A percentile compares a stretch with the other conserved stretches of the same genome.
Evolutionary conservation across 2,888 invertebrate species (phyloP).

Genomic region (Epinotia nisella): DNA sequence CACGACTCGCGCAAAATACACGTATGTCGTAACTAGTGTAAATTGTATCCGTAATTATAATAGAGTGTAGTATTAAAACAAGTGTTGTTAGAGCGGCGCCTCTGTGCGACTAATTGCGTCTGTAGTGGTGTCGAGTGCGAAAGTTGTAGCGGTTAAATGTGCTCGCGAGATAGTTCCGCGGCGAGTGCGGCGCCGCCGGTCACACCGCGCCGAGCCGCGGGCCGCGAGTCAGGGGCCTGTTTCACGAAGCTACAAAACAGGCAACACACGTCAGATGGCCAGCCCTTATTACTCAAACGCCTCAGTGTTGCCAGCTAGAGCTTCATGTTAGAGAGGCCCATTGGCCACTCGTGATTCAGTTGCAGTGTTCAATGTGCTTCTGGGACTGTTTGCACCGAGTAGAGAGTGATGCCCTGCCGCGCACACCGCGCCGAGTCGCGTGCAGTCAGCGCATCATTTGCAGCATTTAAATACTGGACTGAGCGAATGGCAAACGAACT

Average conservation of each 20-base stretch:
- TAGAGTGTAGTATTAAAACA: neutral
- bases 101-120: conserved; percentile 4
- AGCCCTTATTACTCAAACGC: too few relatives aligned
- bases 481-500: too few relatives aligned
- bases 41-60: neutral
- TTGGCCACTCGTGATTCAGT: too few relatives aligned
- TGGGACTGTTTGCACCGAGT: too few relatives aligned
- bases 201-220: neutral
- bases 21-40: neutral
- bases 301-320: too few relatives aligned
- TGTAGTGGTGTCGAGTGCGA: conserved; percentile 16
- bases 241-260: too few relatives aligned
- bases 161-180: conserved; percentile 1
- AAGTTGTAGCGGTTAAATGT: conserved; percentile 11
- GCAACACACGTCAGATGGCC: too few relatives aligned
- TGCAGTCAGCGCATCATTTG: neutral
- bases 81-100: conserved; percentile 1
- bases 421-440: conserved; percentile 7
- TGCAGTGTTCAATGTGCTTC: too few relatives aligned
- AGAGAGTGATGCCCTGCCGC: neutral
- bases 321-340: too few relatives aligned
- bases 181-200: neutral
- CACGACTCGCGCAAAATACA: neutral
- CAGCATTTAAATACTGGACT: neutral
- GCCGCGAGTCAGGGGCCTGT: neutral